Evolutionary conservation across 2,888 invertebrate genomes (phyloP).

Genomic region (Calliscelio sp.): DNA sequence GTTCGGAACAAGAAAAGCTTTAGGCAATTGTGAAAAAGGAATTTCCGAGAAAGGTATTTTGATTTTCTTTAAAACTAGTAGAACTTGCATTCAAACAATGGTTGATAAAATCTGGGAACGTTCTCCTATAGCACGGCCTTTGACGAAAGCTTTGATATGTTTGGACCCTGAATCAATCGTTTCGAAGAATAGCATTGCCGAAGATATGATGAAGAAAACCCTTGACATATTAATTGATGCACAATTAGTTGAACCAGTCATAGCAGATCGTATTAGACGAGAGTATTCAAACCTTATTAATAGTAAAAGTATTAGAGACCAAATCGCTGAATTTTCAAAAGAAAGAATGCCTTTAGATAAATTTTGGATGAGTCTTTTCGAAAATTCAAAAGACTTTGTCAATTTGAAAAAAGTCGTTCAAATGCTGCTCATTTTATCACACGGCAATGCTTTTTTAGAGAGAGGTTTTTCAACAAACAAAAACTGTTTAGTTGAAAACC

Average conservation of each 20-base stretch:
- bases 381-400: neutral
- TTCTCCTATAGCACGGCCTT: conserved; percentile 26
- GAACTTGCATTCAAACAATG: conserved; percentile 22
- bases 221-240: conserved; percentile 12
- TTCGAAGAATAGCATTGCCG: conserved; percentile 15
- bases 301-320: neutral
- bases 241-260: neutral
- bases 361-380: conserved; percentile 21
- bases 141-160: conserved; percentile 32
- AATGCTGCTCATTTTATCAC: conserved; percentile 13
- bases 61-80: conserved; percentile 12
- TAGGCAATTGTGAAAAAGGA: conserved; percentile 19
- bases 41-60: conserved; percentile 36
- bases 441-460: conserved; percentile 29
- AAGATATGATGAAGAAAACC: conserved; percentile 7
- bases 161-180: conserved; percentile 19
- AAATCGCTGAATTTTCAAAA: conserved; percentile 4
- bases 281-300: conserved; percentile 1
- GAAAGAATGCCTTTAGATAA: conserved; percentile 12
- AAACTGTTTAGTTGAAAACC: conserved; percentile 22
- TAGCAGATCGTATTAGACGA: conserved; percentile 1
- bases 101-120: conserved; percentile 30
- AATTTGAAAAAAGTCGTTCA: conserved; percentile 19
- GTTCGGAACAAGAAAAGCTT: neutral
- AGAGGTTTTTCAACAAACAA: conserved; percentile 34